phyloP scores from a whole-genome alignment of 2,113 vertebrate species.

The Serilophus lunatus region DNA sequence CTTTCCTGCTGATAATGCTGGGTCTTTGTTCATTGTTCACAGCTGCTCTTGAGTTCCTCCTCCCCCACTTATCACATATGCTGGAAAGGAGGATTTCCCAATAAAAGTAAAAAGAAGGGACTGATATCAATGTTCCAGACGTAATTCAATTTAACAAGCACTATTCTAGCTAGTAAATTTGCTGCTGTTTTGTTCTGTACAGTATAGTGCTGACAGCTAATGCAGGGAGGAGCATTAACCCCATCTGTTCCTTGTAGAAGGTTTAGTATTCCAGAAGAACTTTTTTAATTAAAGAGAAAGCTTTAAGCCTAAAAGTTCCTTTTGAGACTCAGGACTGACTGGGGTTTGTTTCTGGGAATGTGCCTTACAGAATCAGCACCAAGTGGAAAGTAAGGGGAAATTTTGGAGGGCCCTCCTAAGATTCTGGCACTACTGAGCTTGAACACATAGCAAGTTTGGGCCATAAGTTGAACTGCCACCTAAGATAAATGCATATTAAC shows the following conservation, averaged over 20 bases:
- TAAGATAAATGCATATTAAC: neutral
- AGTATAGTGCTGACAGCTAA: neutral
- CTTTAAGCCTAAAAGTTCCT: neutral
- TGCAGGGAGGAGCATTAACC: constrained; percentile 27
- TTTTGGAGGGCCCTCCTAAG: neutral
- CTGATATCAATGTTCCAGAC: neutral
- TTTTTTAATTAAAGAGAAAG: neutral
- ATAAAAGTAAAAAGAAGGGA: constrained; percentile 30
- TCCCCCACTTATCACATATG: neutral
- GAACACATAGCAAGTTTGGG: neutral
- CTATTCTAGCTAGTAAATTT: neutral
- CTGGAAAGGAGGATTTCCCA: constrained; percentile 35
- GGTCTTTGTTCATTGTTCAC: constrained; percentile 35
- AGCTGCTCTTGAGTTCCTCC: constrained; percentile 14
- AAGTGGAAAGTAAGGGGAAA: neutral
- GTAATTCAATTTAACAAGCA: constrained; percentile 8
- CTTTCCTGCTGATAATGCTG: neutral
- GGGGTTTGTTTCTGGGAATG: neutral
- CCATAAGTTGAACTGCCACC: neutral
- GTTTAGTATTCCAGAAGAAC: neutral
- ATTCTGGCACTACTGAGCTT: neutral
- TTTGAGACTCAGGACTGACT: neutral
- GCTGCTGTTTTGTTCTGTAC: neutral
- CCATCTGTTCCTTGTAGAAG: neutral
- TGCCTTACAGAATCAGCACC: neutral